Percentiles rank a stretch among this genome's conserved stretches.
These are phyloP conservation scores for Enteromius argenteus DNA, from an alignment of 2,797 vertebrate genomes.

Conservation along the genomic window DNA sequence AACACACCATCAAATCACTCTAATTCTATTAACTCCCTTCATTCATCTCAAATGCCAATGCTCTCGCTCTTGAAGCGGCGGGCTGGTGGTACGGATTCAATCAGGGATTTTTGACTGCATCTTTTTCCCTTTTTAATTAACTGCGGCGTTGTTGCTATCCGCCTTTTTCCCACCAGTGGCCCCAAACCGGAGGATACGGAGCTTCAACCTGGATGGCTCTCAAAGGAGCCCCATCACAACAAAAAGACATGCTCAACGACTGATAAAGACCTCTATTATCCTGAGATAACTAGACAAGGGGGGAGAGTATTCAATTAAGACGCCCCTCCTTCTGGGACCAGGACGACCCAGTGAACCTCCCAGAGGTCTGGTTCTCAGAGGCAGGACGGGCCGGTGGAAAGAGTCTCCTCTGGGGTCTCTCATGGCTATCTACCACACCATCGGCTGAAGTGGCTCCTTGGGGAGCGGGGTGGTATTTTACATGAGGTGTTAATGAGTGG, in stretches of 20 bases:
- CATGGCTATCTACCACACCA: slow-evolving; percentile 61
- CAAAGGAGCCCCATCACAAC: slow-evolving; percentile 55
- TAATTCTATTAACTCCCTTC: slow-evolving; percentile 57
- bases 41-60: slow-evolving; percentile 55
- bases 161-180: slow-evolving; percentile 61
- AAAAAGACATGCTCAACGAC: slow-evolving; percentile 56
- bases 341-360: slow-evolving; percentile 63
- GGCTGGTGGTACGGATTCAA: slow-evolving; percentile 55
- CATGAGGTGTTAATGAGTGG: slow-evolving; percentile 56
- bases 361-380: slow-evolving; percentile 66
- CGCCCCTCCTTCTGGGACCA: slow-evolving; percentile 51
- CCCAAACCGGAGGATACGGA: slow-evolving; percentile 9
- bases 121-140: slow-evolving; percentile 68
- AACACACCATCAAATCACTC: slow-evolving; percentile 55
- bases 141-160: slow-evolving; percentile 42
- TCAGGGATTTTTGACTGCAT: slow-evolving; percentile 50
- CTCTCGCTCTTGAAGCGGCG: slow-evolving; percentile 21
- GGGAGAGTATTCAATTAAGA: slow-evolving; percentile 65
- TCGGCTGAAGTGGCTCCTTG: slow-evolving; percentile 58
- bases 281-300: slow-evolving; percentile 63
- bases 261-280: slow-evolving; percentile 64
- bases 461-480: slow-evolving; percentile 47
- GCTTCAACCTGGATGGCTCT: slow-evolving; percentile 60
- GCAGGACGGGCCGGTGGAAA: slow-evolving; percentile 48
- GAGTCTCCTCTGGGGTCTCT: slow-evolving; percentile 50